These are phyloP conservation scores for Micrastur ruficollis DNA, from an alignment of 2,797 vertebrate genomes.

Conservation along the genomic window DNA sequence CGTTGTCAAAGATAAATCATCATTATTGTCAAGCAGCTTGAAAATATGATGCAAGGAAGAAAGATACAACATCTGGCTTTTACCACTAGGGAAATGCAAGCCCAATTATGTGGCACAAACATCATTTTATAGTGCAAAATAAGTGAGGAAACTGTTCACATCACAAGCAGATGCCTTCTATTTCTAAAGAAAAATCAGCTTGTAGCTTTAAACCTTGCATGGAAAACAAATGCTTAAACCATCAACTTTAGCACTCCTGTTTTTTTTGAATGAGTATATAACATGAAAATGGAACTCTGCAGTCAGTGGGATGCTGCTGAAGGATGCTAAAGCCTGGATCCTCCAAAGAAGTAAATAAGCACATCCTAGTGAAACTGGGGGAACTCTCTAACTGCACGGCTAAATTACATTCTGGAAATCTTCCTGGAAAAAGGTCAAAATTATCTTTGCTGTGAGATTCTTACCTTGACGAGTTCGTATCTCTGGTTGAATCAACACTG, in stretches of 20 bases:
- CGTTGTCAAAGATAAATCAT: neutral
- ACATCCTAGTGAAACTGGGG: neutral
- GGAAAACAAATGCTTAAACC: neutral
- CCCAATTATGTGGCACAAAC: neutral
- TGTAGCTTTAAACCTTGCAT: neutral
- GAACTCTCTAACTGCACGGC: neutral
- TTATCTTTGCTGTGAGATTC: neutral
- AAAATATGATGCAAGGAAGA: neutral
- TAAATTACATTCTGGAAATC: neutral
- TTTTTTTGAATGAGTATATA: neutral
- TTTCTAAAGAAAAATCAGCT: neutral
- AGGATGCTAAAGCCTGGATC: neutral
- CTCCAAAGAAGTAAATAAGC: neutral
- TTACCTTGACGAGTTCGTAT: neutral
- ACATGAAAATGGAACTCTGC: neutral
- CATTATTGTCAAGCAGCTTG: neutral
- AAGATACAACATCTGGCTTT: neutral
- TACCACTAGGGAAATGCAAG: neutral
- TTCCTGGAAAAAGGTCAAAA: neutral
- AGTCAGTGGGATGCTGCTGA: neutral
- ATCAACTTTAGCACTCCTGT: neutral
- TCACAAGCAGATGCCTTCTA: neutral
- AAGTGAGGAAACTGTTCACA: neutral
- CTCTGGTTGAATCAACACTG: neutral
- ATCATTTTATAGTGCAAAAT: neutral